Evolutionary conservation across 2,113 vertebrate species (phyloP).

Genomic region (Brachypodius melanocephalos): DNA sequence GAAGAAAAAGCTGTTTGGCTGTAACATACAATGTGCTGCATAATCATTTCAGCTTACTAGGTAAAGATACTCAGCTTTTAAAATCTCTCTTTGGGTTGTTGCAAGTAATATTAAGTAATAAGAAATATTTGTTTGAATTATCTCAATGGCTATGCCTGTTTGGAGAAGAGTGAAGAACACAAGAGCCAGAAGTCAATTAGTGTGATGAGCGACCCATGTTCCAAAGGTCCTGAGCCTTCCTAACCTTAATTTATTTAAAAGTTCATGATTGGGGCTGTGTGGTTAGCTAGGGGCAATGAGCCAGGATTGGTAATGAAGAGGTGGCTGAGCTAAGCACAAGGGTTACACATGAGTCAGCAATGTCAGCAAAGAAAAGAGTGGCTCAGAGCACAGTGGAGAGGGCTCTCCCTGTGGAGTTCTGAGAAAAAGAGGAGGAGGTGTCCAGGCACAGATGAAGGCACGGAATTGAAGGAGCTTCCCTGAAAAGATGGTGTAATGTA

Average conservation of each 20-base stretch:
- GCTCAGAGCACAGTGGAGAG: not conserved
- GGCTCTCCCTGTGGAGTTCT: not conserved
- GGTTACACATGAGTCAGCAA: constrained; percentile 13
- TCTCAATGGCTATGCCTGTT: not conserved
- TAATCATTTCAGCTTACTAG: not conserved
- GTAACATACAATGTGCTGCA: not conserved
- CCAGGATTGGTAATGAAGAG: not conserved
- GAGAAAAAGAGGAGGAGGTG: not conserved
- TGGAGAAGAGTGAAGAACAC: not conserved
- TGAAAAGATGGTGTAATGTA: not conserved
- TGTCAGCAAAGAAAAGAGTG: not conserved
- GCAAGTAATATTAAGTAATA: not conserved
- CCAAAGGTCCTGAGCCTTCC: not conserved
- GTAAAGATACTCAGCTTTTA: not conserved
- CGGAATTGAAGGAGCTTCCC: not conserved
- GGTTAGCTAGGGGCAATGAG: not conserved
- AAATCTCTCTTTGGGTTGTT: not conserved
- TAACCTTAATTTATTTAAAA: constrained; percentile 34
- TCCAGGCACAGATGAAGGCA: not conserved
- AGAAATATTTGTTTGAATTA: not conserved
- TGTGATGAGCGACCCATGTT: not conserved
- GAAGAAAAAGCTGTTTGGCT: not conserved
- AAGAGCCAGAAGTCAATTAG: not conserved
- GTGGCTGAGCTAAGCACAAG: constrained; percentile 40
- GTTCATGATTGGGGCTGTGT: not conserved